Evolutionary conservation across 2,113 vertebrate species (phyloP).

Genomic region (Neomonachus schauinslandi): DNA sequence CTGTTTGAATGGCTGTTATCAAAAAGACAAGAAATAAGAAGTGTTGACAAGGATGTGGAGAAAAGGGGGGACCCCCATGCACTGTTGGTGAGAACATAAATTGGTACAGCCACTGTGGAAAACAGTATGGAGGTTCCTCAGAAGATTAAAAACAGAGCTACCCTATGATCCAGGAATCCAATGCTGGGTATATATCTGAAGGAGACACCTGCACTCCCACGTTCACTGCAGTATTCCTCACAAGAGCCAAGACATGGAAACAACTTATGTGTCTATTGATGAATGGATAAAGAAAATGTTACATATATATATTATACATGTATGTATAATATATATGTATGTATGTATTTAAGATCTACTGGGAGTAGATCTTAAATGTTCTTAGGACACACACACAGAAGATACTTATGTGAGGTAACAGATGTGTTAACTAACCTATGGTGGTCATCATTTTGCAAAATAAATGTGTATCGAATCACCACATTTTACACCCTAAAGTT

Average conservation of each 20-base stretch:
- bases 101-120: background rate
- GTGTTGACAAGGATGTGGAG: background rate
- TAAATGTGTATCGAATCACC: background rate
- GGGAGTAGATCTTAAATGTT: background rate
- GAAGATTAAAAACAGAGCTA: background rate
- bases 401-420: background rate
- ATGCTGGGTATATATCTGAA: background rate
- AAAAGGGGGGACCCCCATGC: background rate
- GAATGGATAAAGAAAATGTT: background rate
- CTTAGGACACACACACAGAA: background rate
- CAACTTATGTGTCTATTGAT: background rate
- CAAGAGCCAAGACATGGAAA: background rate
- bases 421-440: background rate
- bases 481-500: background rate
- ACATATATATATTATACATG: too few relatives aligned
- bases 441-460: background rate
- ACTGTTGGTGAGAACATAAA: background rate
- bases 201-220: background rate
- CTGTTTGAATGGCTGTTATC: background rate
- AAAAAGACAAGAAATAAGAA: background rate
- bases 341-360: too few relatives aligned
- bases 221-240: background rate
- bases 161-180: background rate
- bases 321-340: too few relatives aligned
- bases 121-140: background rate